Base-by-base conservation (phyloP, 1,140 invertebrate species). In the Rhysida immarginata region DNA sequence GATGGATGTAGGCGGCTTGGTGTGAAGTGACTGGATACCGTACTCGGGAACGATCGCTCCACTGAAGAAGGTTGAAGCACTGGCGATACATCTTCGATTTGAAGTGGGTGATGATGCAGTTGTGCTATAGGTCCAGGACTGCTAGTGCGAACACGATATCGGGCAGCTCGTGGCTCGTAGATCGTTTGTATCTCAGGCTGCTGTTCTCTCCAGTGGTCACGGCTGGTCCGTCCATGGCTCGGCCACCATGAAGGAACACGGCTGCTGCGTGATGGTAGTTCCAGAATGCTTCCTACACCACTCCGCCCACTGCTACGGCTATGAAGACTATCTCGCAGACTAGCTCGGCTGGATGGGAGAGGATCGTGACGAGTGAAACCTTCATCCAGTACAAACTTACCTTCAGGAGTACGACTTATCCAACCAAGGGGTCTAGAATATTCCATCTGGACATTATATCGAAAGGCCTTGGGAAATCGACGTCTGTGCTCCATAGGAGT, bases 311-410 rank as follows among this genome's bases (percentile, higher is more conserved):
- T 51, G 72, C 60, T 64, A 60, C 54, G 66, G 67, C 29, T 60
- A 24, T 85, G 73, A 68, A 89, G 87, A 1, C 85, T 85, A 26
- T 86, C 86, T 66, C 89, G 85, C 68, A 88, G 85, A 63, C 84
- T 87, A 29, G 63, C 62, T 60, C 79, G 81, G 50, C 80, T 82
- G 24, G 75, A 74, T 64, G 81, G 80, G 42, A 81, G 78, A 61
- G 79, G 76, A 52, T 78, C 72, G 75, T 73, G 58, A 76, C 73
- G 58, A 74, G 77, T 18, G 75, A 66, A 14, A 78, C 74, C 79
- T 62, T 80, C 75, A 18, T 77, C 76, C 46, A 85, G 69, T 45
- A 85, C 77, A 71, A 87, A 85, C 44, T 81, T 77, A 35, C 82
- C 82, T 68, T 85, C 81, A 21, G 81, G 76, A 5, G 83, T 77